A percentile compares a stretch with the other conserved stretches of the same genome.
Evolutionary conservation across 1,140 invertebrate species (phyloP).

Genomic region (Macrostomum lignano): DNA sequence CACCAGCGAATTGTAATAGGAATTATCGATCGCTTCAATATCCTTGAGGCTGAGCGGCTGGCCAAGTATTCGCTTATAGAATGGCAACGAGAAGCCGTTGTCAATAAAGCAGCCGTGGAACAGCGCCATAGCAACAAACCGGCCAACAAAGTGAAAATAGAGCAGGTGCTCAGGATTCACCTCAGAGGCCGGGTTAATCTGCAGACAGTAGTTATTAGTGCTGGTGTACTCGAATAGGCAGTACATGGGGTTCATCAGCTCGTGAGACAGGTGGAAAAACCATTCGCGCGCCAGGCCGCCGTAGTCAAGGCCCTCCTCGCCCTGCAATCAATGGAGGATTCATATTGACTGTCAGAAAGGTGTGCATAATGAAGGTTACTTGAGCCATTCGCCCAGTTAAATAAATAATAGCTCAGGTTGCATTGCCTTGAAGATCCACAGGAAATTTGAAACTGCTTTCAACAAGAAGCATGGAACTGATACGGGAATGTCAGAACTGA

Average conservation of each 20-base stretch:
- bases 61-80: slow-evolving; percentile 88
- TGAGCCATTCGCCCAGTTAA: too few relatives aligned
- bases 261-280: slow-evolving; percentile 96
- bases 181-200: slow-evolving; percentile 95
- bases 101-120: slow-evolving; percentile 98
- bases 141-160: slow-evolving; percentile 94
- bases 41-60: slow-evolving; percentile 69
- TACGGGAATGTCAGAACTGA: too few relatives aligned
- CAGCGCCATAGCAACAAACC: slow-evolving; percentile 95
- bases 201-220: slow-evolving; percentile 88
- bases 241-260: slow-evolving; percentile 98
- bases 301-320: slow-evolving; percentile 92
- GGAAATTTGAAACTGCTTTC: too few relatives aligned
- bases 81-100: slow-evolving; percentile 92
- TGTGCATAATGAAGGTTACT: too few relatives aligned
- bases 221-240: slow-evolving; percentile 97
- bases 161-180: slow-evolving; percentile 94
- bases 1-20: slow-evolving; percentile 60
- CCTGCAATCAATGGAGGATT: slow-evolving; percentile 31
- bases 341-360: slow-evolving; percentile 71
- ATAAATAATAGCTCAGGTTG: too few relatives aligned
- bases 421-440: too few relatives aligned
- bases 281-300: slow-evolving; percentile 93
- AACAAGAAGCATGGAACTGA: too few relatives aligned
- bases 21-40: slow-evolving; percentile 60